Evolutionary conservation across 1,140 invertebrate genomes (phyloP).

Genomic region (Drosophila gunungcola): DNA sequence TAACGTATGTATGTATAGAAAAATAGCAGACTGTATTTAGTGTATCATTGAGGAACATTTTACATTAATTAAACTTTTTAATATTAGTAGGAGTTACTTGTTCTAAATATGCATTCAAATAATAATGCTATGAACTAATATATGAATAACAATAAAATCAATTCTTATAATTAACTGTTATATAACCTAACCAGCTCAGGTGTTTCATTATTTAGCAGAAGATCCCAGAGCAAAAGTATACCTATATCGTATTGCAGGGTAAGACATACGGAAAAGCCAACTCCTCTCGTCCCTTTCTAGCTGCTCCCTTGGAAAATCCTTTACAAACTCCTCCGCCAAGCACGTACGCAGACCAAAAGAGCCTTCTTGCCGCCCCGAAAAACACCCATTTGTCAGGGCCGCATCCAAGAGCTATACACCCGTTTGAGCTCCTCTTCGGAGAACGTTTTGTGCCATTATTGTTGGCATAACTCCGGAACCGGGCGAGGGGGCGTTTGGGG

Average conservation of each 20-base stretch:
- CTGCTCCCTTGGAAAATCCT: slow-evolving; percentile 45
- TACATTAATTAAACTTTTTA: too few species aligned
- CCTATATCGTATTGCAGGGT: slow-evolving; percentile 27
- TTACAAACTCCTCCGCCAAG: slow-evolving; percentile 59
- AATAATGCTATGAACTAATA: not conserved
- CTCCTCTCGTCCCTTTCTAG: slow-evolving; percentile 9
- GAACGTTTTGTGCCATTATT: slow-evolving; percentile 77
- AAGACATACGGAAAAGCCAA: slow-evolving; percentile 47
- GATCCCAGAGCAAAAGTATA: slow-evolving; percentile 1
- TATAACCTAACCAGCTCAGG: not conserved
- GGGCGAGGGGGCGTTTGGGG: not conserved
- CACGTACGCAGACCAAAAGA: slow-evolving; percentile 58
- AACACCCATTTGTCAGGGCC: slow-evolving; percentile 34
- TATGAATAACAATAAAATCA: too few species aligned
- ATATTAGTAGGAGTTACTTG: too few species aligned
- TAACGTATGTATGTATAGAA: too few species aligned
- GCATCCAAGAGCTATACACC: slow-evolving; percentile 41
- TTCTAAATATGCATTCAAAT: not conserved
- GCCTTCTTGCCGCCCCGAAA: slow-evolving; percentile 5
- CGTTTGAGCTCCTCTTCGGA: slow-evolving; percentile 23
- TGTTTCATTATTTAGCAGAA: not conserved
- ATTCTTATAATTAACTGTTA: too few species aligned
- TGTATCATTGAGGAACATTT: too few species aligned
- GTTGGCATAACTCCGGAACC: slow-evolving; percentile 60
- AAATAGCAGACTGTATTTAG: not conserved